Conservation (phyloP, 2,113 vertebrate genomes). For the Panthera uncia region DNA sequence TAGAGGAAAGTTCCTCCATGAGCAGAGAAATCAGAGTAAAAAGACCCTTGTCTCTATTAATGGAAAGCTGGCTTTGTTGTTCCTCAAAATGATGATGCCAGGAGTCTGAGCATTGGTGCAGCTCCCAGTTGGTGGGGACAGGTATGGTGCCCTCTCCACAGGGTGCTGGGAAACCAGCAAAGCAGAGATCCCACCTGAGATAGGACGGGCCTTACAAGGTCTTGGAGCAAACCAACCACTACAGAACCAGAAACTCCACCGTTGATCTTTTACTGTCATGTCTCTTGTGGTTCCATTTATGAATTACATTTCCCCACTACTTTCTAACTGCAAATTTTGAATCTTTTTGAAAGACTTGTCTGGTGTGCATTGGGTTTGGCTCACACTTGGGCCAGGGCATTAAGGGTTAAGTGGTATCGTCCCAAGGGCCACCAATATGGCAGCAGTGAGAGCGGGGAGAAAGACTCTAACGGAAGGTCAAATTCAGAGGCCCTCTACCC, state of each 20-base stretch:
- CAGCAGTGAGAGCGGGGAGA: background rate
- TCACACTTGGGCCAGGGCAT: background rate
- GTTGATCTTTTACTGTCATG: accelerated
- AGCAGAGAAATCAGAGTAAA: background rate
- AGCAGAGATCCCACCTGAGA: background rate
- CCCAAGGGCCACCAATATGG: background rate
- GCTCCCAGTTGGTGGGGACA: accelerated
- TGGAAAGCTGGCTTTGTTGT: background rate
- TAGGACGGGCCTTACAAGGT: accelerated
- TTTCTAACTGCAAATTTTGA: background rate
- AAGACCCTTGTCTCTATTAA: background rate
- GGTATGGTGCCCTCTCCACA: background rate
- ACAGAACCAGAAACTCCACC: background rate
- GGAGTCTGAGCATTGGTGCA: background rate
- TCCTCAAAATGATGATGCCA: accelerated
- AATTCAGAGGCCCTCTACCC: too few species aligned
- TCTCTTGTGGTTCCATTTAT: background rate
- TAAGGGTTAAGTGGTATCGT: background rate
- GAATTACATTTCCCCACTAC: background rate
- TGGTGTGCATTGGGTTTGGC: background rate
- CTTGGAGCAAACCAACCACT: background rate
- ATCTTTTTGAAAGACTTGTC: background rate
- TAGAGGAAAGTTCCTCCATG: background rate
- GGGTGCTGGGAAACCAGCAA: background rate
- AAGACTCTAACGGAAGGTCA: background rate